Evolutionary conservation across 2,797 vertebrate genomes (phyloP).

Genomic region (Eurystomus glaucurus): DNA sequence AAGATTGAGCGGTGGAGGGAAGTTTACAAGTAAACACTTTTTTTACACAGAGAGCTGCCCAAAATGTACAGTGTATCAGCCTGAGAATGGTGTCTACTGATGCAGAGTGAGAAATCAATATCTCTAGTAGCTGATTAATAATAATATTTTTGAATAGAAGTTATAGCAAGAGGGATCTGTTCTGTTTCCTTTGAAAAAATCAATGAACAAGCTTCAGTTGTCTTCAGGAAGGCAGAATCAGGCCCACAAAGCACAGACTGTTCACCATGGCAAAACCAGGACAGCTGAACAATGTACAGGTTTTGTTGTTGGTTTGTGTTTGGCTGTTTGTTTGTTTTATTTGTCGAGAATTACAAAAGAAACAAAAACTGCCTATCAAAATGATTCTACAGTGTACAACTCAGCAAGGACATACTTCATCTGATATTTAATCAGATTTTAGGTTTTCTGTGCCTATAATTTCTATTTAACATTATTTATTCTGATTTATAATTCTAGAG

Average conservation of each 20-base stretch:
- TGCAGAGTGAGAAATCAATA: not conserved
- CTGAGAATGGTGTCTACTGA: not conserved
- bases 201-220: not conserved
- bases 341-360: not conserved
- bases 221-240: not conserved
- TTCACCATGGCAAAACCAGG: not conserved
- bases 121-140: not conserved
- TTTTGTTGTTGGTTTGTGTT: not conserved
- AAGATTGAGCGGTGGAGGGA: constrained; percentile 7
- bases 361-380: not conserved
- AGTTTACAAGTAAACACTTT: not conserved
- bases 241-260: not conserved
- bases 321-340: not conserved
- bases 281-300: not conserved
- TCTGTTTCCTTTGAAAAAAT: not conserved
- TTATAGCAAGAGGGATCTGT: not conserved
- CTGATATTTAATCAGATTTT: not conserved
- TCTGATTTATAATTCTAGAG: not conserved
- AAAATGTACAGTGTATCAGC: not conserved
- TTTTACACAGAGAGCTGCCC: not conserved
- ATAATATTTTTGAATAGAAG: not conserved
- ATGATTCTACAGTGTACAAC: fast-evolving
- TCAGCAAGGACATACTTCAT: not conserved
- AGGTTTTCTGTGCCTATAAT: not conserved
- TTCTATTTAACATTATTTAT: not conserved